Conservation (phyloP, 2,113 vertebrate species). For the Gymnarchus niloticus region DNA sequence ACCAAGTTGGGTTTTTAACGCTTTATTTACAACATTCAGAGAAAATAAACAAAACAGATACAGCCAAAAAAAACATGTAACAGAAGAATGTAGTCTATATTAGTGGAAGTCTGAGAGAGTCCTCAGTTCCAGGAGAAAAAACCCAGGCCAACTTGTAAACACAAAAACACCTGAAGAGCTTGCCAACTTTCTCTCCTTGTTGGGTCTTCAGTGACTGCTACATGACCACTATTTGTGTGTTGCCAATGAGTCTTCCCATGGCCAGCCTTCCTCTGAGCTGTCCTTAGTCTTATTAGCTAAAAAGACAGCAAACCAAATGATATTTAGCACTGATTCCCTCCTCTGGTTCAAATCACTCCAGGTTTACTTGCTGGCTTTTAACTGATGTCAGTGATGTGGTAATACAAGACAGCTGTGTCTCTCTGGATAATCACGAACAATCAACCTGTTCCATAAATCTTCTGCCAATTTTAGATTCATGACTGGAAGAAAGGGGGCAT, state of each 20-base stretch:
- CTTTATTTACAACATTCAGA: too few relatives aligned
- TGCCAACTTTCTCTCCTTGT: not conserved
- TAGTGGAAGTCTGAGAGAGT: not conserved
- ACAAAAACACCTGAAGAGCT: not conserved
- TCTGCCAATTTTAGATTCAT: not conserved
- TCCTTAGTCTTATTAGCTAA: not conserved
- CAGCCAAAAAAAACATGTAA: not conserved
- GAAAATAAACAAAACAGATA: not conserved
- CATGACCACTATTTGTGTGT: not conserved
- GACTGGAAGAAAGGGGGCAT: not conserved
- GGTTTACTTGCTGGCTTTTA: not conserved
- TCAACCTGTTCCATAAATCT: not conserved
- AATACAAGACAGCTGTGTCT: not conserved
- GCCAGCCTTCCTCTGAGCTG: not conserved
- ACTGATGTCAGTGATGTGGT: not conserved
- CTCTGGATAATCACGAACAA: not conserved
- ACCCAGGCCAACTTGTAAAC: not conserved
- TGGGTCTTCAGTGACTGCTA: not conserved
- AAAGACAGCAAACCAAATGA: not conserved
- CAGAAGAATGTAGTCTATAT: not conserved
- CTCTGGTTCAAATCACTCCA: not conserved
- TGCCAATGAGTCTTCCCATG: too few relatives aligned
- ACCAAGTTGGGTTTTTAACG: not conserved
- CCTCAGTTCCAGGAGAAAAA: not conserved
- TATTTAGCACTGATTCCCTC: not conserved